Percentiles rank a stretch among this genome's conserved stretches.
Conservation (phyloP, 2,113 vertebrate species). For the Oxyura jamaicensis region DNA sequence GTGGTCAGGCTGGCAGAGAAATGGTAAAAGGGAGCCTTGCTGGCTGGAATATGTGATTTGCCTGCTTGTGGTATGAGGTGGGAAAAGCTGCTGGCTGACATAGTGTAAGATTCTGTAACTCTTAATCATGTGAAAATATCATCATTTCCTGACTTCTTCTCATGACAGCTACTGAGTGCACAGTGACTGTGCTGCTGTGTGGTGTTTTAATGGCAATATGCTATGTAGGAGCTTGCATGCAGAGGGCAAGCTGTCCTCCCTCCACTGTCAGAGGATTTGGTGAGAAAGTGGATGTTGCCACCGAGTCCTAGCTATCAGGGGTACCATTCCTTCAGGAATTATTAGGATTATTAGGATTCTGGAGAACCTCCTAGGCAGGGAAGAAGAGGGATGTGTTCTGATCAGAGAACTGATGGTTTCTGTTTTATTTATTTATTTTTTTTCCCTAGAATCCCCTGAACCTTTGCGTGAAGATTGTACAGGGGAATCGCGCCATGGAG, state of each 20-base stretch:
- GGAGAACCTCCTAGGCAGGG: background rate
- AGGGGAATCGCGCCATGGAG: constrained; percentile 96
- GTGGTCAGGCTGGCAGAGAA: background rate
- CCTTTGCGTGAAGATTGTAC: constrained; percentile 98
- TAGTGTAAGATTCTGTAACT: background rate
- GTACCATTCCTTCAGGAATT: background rate
- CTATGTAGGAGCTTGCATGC: background rate
- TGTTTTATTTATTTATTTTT: background rate
- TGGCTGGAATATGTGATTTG: background rate
- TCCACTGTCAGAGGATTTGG: background rate
- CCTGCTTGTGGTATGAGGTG: background rate
- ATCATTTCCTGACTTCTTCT: background rate
- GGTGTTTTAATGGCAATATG: background rate
- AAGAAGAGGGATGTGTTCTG: background rate
- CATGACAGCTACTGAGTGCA: rapidly evolving
- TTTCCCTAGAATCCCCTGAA: constrained; percentile 91
- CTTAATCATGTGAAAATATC: background rate
- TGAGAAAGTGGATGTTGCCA: background rate
- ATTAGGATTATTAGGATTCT: background rate
- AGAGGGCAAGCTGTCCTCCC: background rate
- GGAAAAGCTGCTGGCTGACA: background rate
- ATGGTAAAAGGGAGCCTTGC: background rate
- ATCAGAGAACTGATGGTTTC: background rate
- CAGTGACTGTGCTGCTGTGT: background rate
- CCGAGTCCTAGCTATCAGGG: background rate